Percentiles rank a stretch among this genome's conserved stretches.
phyloP scores from a whole-genome alignment of 2,113 vertebrate species.

The Pachypanchax playfairii region DNA sequence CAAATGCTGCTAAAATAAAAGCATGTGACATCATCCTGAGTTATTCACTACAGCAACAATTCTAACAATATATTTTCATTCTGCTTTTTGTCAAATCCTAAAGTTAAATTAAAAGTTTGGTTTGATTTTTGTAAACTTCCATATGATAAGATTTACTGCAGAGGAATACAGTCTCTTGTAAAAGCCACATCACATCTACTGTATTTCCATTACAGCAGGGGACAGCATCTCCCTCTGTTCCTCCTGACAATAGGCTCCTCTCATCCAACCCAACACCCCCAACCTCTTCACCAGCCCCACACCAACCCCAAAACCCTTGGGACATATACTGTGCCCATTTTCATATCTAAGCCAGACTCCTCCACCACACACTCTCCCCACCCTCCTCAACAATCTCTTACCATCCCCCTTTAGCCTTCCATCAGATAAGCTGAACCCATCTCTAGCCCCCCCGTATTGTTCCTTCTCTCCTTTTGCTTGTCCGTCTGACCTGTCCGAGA shows the following conservation, averaged over 20 bases:
- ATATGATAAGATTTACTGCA: too few species aligned
- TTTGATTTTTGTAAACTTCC: too few species aligned
- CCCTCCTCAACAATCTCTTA: slow-evolving; percentile 6
- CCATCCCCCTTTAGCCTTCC: slow-evolving; percentile 40
- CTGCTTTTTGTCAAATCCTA: background rate
- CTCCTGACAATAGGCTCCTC: slow-evolving; percentile 19
- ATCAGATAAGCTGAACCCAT: slow-evolving; percentile 61
- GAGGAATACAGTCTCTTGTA: too few species aligned
- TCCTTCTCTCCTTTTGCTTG: slow-evolving; percentile 6
- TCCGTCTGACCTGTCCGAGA: slow-evolving; percentile 36
- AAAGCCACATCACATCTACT: background rate
- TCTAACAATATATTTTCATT: too few species aligned
- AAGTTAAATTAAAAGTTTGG: background rate
- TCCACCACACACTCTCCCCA: slow-evolving; percentile 22
- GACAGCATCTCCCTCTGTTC: slow-evolving; percentile 6
- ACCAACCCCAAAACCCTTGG: slow-evolving; percentile 58
- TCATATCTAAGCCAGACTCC: slow-evolving; percentile 61
- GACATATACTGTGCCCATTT: slow-evolving; percentile 72
- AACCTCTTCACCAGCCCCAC: slow-evolving; percentile 42
- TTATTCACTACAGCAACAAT: too few species aligned
- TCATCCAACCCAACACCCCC: slow-evolving; percentile 32
- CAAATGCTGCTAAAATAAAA: background rate
- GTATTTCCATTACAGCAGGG: slow-evolving; percentile 8
- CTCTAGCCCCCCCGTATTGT: slow-evolving; percentile 15
- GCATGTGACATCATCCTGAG: too few species aligned